Evolutionary conservation across 1,140 invertebrate species (phyloP).

Genomic region (Drosophila setifemur): DNA sequence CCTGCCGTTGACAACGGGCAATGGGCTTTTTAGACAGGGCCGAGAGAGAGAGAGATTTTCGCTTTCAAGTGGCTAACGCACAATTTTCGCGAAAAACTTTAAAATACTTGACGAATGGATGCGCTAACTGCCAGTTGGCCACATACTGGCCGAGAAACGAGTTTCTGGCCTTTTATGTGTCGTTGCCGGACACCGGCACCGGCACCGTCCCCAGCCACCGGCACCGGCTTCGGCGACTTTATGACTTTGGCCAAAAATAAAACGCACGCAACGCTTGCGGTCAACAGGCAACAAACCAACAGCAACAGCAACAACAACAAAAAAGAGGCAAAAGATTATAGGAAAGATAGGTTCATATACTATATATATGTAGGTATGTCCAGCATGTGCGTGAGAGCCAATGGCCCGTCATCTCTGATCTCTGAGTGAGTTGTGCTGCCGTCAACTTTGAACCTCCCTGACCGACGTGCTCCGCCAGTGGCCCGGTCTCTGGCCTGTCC

Average conservation of each 20-base stretch:
- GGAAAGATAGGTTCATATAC: conserved; percentile 31
- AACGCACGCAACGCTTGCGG: conserved; percentile 68
- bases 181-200: conserved; percentile 19
- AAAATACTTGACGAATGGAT: conserved; percentile 73
- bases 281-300: conserved; percentile 41
- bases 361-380: too few species aligned
- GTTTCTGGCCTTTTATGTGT: conserved; percentile 69
- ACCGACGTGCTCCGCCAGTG: conserved; percentile 9
- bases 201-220: too few species aligned
- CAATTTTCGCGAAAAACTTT: conserved; percentile 72
- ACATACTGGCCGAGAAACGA: conserved; percentile 50
- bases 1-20: conserved; percentile 43
- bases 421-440: not conserved
- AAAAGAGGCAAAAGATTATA: conserved; percentile 40
- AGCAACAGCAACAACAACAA: not conserved
- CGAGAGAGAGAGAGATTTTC: conserved; percentile 58
- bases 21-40: too few species aligned
- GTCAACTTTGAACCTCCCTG: conserved; percentile 69
- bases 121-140: conserved; percentile 66
- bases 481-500: conserved; percentile 23
- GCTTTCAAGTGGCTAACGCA: conserved; percentile 55
- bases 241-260: conserved; percentile 79
- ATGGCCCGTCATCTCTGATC: conserved; percentile 11
- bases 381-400: conserved; percentile 61
- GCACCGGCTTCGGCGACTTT: conserved; percentile 59